These are phyloP conservation scores for Rhinogobius similis DNA, from an alignment of 2,113 vertebrate genomes.

Conservation along the genomic window DNA sequence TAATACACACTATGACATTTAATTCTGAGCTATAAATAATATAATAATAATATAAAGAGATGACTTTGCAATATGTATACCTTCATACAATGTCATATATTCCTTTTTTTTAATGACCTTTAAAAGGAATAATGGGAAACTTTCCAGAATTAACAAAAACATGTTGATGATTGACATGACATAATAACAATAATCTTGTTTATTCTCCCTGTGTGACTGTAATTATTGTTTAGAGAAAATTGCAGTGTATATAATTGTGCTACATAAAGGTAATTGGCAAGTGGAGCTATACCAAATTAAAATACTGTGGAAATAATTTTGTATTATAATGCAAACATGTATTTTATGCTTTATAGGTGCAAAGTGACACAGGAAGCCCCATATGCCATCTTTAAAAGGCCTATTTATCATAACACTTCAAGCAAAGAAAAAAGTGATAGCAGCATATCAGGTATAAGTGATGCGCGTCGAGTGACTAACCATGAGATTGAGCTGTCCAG, in stretches of 20 bases:
- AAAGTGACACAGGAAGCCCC: constrained; percentile 56
- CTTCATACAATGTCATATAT: not conserved
- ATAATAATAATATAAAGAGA: too few relatives aligned
- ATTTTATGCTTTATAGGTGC: constrained; percentile 61
- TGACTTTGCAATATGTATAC: not conserved
- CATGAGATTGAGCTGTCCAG: not conserved
- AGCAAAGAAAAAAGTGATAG: constrained; percentile 16
- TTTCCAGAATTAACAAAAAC: constrained; percentile 3
- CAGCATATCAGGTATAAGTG: not conserved
- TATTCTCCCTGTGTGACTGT: not conserved
- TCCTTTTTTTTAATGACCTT: not conserved
- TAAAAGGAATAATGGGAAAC: not conserved
- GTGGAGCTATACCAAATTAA: not conserved
- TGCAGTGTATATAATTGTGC: constrained; percentile 8
- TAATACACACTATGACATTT: too few relatives aligned
- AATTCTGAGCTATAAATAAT: not conserved
- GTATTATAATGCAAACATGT: not conserved
- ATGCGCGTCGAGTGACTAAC: not conserved
- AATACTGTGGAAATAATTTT: constrained; percentile 1
- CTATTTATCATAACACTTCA: constrained; percentile 55
- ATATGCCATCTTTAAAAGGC: constrained; percentile 61
- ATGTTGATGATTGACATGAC: too few relatives aligned
- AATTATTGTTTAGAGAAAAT: constrained; percentile 6
- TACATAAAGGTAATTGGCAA: not conserved
- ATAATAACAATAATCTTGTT: constrained; percentile 9